Conservation (phyloP, 2,888 invertebrate species). For the Acanthosepion pharaonis region DNA sequence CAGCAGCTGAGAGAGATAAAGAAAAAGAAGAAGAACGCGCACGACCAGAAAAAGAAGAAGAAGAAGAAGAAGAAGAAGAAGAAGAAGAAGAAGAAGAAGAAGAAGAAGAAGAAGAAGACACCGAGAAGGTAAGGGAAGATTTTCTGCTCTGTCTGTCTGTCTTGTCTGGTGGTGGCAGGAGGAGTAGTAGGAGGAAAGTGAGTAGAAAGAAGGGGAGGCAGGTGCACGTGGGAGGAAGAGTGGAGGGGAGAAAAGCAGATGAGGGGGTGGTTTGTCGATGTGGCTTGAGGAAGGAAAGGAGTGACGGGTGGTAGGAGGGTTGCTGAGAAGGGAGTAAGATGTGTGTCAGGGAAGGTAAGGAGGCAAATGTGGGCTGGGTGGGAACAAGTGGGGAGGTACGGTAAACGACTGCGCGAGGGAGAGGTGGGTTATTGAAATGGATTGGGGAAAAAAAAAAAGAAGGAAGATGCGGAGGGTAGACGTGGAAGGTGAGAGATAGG, state of each 20-base stretch:
- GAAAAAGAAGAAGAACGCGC: too few species aligned
- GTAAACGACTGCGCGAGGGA: background rate
- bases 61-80: background rate
- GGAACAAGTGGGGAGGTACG: background rate
- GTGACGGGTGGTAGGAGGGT: background rate
- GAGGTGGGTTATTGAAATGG: constrained; percentile 21
- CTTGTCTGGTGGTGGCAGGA: constrained; percentile 33
- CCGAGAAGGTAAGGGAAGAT: background rate
- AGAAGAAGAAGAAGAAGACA: background rate
- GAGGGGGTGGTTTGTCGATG: background rate
- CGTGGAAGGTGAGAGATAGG: background rate
- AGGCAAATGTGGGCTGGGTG: background rate
- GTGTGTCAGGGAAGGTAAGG: background rate
- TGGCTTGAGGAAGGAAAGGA: constrained; percentile 8
- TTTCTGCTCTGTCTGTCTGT: constrained; percentile 33
- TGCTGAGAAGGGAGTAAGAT: background rate
- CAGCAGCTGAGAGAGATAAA: too few species aligned
- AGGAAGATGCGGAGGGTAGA: background rate
- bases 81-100: background rate
- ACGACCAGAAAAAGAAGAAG: background rate
- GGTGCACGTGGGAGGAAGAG: background rate
- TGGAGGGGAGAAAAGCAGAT: background rate
- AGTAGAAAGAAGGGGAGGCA: background rate
- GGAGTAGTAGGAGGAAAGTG: background rate
- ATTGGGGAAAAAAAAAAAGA: background rate